Conservation (phyloP, 30 jellyfish, hydroid and myxozoan species). For the Cassiopea xamachana region DNA sequence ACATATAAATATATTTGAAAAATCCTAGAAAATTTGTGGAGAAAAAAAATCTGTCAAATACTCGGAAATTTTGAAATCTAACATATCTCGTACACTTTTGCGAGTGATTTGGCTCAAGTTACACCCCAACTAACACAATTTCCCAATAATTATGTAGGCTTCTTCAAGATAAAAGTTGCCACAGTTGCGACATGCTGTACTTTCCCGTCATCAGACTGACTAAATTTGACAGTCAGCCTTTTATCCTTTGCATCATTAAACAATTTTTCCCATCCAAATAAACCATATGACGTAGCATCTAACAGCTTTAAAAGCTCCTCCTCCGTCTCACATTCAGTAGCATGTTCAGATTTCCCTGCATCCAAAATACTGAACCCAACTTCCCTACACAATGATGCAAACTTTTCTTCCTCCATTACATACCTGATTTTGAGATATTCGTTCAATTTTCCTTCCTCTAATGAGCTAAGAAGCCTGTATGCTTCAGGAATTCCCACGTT, state of each 20-base stretch:
- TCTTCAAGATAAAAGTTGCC: not conserved
- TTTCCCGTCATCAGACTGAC: not conserved
- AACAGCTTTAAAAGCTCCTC: not conserved
- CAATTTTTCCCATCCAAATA: not conserved
- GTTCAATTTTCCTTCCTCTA: not conserved
- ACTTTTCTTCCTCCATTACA: not conserved
- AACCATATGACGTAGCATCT: not conserved
- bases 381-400: not conserved
- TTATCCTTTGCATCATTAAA: not conserved
- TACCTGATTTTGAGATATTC: not conserved
- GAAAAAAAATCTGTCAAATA: too few relatives aligned
- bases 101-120: too few relatives aligned
- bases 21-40: too few relatives aligned
- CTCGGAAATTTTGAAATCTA: too few relatives aligned
- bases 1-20: too few relatives aligned
- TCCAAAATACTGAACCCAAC: constrained; percentile 6
- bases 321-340: not conserved
- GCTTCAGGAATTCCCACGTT: not conserved
- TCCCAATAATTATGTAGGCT: too few relatives aligned
- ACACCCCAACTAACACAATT: too few relatives aligned
- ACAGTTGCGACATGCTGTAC: not conserved
- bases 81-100: too few relatives aligned
- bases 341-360: not conserved
- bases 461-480: not conserved
- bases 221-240: not conserved